These are phyloP conservation scores for Diorhabda carinulata DNA, from an alignment of 1,140 invertebrate species.

Conservation along the genomic window DNA sequence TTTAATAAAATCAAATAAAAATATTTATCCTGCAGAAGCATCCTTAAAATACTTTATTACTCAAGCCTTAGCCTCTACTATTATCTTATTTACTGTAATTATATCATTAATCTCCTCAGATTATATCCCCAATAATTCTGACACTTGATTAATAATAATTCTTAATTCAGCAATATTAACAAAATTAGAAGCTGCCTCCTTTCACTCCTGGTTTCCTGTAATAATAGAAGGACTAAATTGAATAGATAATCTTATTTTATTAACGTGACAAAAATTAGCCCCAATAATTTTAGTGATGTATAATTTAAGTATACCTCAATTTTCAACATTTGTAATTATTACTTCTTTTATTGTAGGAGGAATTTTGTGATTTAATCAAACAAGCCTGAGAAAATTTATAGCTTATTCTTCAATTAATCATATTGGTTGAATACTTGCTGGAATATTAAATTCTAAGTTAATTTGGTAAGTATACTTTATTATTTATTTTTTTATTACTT, in stretches of 20 bases:
- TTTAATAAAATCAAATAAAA: too few species aligned
- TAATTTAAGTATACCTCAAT: slow-evolving; percentile 23
- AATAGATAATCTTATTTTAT: slow-evolving; percentile 49
- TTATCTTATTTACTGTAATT: too few species aligned
- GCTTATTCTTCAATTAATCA: slow-evolving; percentile 55
- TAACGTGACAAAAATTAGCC: slow-evolving; percentile 55
- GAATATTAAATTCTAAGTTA: slow-evolving; percentile 45
- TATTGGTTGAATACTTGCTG: slow-evolving; percentile 51
- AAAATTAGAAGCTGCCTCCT: too few species aligned
- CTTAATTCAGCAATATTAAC: too few species aligned
- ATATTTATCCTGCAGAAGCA: too few species aligned
- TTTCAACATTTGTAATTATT: slow-evolving; percentile 46
- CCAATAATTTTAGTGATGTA: slow-evolving; percentile 49
- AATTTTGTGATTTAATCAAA: slow-evolving; percentile 50
- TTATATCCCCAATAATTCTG: too few species aligned
- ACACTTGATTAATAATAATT: too few species aligned
- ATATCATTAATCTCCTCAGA: too few species aligned
- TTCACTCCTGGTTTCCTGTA: too few species aligned
- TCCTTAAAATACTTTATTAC: too few species aligned
- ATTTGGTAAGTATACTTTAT: slow-evolving; percentile 49
- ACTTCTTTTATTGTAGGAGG: slow-evolving; percentile 41
- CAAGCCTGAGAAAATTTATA: slow-evolving; percentile 52
- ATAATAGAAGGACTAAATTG: slow-evolving; percentile 24
- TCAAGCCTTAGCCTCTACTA: too few species aligned
- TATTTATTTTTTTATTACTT: slow-evolving; percentile 47